Conservation (phyloP, 2,888 invertebrate species). For the Lysandra bellargus region DNA sequence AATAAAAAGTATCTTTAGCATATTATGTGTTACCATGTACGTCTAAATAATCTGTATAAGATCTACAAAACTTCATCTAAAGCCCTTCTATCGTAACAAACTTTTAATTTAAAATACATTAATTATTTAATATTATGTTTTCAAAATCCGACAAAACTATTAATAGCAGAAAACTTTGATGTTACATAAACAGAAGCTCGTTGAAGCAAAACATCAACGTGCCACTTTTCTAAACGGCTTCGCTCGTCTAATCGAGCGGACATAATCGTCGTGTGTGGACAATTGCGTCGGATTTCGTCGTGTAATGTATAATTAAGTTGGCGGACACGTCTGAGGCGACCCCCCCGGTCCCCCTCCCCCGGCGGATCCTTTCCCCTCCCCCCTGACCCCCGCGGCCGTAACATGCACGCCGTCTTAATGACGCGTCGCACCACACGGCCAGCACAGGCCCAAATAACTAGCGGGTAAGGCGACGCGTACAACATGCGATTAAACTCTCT, state of each 20-base stretch:
- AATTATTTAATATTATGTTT: too few species aligned
- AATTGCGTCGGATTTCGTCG: slow-evolving; percentile 32
- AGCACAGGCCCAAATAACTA: slow-evolving; percentile 49
- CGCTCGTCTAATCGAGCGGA: background rate
- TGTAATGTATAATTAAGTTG: slow-evolving; percentile 57
- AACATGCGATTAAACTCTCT: background rate
- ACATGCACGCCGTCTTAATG: slow-evolving; percentile 68
- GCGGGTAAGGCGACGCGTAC: slow-evolving; percentile 1
- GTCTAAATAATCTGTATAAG: too few species aligned
- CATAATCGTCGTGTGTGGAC: slow-evolving; percentile 4
- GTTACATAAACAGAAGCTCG: too few species aligned
- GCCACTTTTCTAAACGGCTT: background rate
- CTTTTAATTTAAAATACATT: too few species aligned
- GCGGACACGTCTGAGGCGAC: slow-evolving; percentile 56
- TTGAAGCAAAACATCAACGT: too few species aligned
- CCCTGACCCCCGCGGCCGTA: slow-evolving; percentile 43
- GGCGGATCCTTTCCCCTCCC: slow-evolving; percentile 37
- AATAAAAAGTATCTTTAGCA: too few species aligned
- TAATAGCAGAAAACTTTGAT: too few species aligned
- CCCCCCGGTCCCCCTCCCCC: slow-evolving; percentile 38
- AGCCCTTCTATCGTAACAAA: too few species aligned
- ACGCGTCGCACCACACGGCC: slow-evolving; percentile 46
- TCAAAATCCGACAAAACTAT: too few species aligned
- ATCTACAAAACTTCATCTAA: too few species aligned
- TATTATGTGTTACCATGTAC: too few species aligned